These are phyloP conservation scores for Marronus borbonicus DNA, from an alignment of 2,888 invertebrate species.

Conservation along the genomic window DNA sequence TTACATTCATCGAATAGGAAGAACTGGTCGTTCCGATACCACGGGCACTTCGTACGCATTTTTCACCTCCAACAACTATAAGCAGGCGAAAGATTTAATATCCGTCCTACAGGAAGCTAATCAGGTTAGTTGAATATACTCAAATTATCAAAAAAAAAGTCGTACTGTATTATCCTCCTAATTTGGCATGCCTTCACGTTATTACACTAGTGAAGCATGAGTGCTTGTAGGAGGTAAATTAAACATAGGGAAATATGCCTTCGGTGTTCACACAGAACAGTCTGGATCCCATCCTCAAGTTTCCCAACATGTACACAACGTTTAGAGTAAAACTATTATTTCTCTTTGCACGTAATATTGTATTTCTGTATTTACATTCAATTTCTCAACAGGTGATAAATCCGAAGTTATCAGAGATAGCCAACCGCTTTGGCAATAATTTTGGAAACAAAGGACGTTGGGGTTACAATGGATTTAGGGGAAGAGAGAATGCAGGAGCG, in stretches of 20 bases:
- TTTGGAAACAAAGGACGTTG: constrained; percentile 73
- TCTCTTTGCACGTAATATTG: not conserved
- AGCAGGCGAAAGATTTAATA: constrained; percentile 91
- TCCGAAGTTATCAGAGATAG: constrained; percentile 88
- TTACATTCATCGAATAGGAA: constrained; percentile 95
- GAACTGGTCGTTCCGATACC: constrained; percentile 90
- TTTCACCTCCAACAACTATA: constrained; percentile 90
- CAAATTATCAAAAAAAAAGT: not conserved
- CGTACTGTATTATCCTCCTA: constrained; percentile 72
- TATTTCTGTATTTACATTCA: constrained; percentile 28
- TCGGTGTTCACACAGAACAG: constrained; percentile 82
- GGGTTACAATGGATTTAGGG: constrained; percentile 69
- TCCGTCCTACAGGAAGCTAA: constrained; percentile 93
- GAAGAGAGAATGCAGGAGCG: constrained; percentile 64
- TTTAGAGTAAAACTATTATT: too few species aligned
- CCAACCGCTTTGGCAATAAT: constrained; percentile 77
- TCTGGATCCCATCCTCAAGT: constrained; percentile 84
- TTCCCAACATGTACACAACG: constrained; percentile 60
- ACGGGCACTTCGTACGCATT: constrained; percentile 96
- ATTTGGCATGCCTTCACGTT: constrained; percentile 84
- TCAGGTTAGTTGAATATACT: constrained; percentile 74
- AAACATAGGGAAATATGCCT: constrained; percentile 79
- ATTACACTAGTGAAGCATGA: constrained; percentile 78
- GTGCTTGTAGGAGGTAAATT: constrained; percentile 83
- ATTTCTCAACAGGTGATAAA: constrained; percentile 78